Base-by-base conservation (phyloP, 2,113 vertebrate species). In the Tylochromis polylepis region DNA sequence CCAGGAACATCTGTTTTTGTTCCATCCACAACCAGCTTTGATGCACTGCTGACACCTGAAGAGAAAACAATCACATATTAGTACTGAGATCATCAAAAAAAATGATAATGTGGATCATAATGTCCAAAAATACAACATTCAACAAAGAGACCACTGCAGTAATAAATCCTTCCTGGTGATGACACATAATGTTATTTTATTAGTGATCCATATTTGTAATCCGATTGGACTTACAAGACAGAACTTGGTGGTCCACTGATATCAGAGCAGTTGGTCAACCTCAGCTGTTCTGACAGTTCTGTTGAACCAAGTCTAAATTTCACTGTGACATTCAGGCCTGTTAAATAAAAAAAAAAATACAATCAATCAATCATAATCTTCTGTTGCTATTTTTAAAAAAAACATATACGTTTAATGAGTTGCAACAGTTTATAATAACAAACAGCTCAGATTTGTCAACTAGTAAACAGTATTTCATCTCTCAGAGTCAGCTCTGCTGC, bases 41-140 rank as follows among this genome's bases (percentile, higher is more conserved):
- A 94, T 46, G 38, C 93, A 94, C 46, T 22, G 78, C 38, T 27
- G 77, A 83, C 93, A 94, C 86, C 93, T 94, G 58, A 80, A 51
- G 36, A 84, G 11, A 56, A 75, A 87, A 79, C 87, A 58, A 58
- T 27, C 5, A 27, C 22, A 15, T 27, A 14, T 22, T 58, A 12
- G 22, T 27, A 1, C 27, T 58, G 56, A 58, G 7, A 27, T 27
- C 12, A 15, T 24, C 5, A 56, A 56, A 20, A n/a, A 22, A 56
- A 41, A 3, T 11, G 9, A 9, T 41, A 11, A 36, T 46, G 15
- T 15, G 14, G 14, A 29, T 2, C 6, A 59, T 59, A 29, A 59
- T 59, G 8, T 16, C 29, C 15, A 18, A 59, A 60, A 31, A 60
- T 18, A 10, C 29, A 60, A 58, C 56, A 14, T 56, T 24, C 0